A percentile compares a stretch with the other conserved stretches of the same genome.
Conservation (phyloP, 2,888 invertebrate species). For the Urechis unicinctus region DNA sequence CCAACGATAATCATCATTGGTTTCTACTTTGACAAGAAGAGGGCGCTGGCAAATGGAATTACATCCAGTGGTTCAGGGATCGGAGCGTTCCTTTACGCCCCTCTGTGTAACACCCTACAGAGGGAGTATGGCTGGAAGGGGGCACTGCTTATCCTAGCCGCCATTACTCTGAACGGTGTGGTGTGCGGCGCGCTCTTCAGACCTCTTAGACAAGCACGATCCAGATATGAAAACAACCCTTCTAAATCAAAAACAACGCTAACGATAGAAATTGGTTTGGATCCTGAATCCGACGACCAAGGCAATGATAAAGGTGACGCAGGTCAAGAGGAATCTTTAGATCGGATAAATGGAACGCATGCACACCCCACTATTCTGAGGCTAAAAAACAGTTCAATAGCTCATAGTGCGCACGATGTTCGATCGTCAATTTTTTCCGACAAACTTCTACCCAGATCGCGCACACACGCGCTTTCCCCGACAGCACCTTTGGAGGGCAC, state of each 20-base stretch:
- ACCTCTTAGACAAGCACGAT: conserved; percentile 55
- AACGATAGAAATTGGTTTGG: no score
- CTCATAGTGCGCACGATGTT: background rate
- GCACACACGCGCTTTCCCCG: background rate
- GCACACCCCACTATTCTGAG: background rate
- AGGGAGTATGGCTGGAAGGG: conserved; percentile 18
- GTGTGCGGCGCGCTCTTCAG: conserved; percentile 73
- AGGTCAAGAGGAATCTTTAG: background rate
- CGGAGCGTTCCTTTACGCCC: conserved; percentile 79
- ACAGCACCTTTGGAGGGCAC: background rate
- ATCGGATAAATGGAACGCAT: no score
- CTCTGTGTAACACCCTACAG: conserved; percentile 53
- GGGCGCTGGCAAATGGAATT: conserved; percentile 90
- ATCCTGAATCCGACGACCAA: no score
- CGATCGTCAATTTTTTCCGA: background rate
- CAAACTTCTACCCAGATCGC: background rate
- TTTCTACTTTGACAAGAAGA: conserved; percentile 92
- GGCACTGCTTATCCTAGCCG: conserved; percentile 55
- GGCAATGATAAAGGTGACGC: no score
- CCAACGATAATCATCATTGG: conserved; percentile 91
- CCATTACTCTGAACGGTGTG: conserved; percentile 66
- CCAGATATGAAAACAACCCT: background rate
- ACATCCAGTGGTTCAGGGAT: conserved; percentile 94
- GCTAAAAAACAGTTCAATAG: background rate
- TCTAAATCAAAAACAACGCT: background rate